A percentile compares a stretch with the other conserved stretches of the same genome.
Evolutionary conservation across 35 echinoderm and acorn worm species (phyloP).

Genomic region (Amphiura filiformis): DNA sequence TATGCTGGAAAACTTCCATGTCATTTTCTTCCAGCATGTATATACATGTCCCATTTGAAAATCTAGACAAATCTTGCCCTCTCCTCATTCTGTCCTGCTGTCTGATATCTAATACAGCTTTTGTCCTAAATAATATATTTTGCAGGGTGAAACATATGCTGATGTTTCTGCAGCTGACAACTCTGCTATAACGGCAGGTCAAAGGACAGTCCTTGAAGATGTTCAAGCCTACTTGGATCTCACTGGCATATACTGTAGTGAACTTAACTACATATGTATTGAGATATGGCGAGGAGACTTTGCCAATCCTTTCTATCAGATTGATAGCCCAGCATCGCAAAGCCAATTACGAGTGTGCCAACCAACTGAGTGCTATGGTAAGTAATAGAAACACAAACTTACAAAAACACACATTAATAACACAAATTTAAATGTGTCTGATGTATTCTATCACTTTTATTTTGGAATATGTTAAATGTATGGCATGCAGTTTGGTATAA

Average conservation of each 20-base stretch:
- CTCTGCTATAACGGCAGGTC: constrained; percentile 39
- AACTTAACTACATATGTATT: constrained; percentile 54
- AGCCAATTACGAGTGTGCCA: constrained; percentile 42
- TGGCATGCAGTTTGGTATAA: neutral
- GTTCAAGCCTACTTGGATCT: constrained; percentile 28
- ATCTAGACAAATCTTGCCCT: too few species aligned
- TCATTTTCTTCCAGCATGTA: too few species aligned
- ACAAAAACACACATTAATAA: neutral
- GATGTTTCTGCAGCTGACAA: constrained; percentile 30
- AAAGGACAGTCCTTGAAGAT: constrained; percentile 25
- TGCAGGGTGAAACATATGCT: neutral
- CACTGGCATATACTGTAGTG: constrained; percentile 12
- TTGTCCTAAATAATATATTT: too few species aligned
- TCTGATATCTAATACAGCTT: too few species aligned
- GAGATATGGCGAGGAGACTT: constrained; percentile 52
- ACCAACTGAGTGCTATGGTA: constrained; percentile 44
- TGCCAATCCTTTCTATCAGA: constrained; percentile 47
- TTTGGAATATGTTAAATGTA: too few species aligned
- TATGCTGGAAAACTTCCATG: too few species aligned
- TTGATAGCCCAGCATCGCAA: constrained; percentile 34
- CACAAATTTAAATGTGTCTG: neutral
- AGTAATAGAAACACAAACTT: neutral
- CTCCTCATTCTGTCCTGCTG: too few species aligned
- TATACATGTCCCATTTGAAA: too few species aligned
- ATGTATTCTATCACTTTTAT: neutral